Conservation (phyloP, 1,140 invertebrate genomes). For the Drosophila pandora region DNA sequence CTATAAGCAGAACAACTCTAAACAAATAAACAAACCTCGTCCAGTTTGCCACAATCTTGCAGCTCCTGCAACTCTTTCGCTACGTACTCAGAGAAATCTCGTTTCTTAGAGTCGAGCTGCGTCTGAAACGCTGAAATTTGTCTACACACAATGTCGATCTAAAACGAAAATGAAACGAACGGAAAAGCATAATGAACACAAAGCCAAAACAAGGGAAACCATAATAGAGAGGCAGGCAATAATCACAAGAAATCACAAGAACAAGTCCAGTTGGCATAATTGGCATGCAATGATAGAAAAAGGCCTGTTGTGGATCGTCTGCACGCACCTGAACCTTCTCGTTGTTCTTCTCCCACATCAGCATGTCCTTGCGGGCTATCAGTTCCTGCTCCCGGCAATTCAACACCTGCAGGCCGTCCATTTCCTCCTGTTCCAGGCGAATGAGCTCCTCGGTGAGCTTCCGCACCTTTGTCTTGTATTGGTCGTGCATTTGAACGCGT, state of each 20-base stretch:
- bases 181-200: slow-evolving; percentile 79
- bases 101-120: slow-evolving; percentile 85
- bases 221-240: slow-evolving; percentile 37
- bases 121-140: slow-evolving; percentile 85
- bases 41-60: slow-evolving; percentile 84
- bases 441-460: slow-evolving; percentile 80
- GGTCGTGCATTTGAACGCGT: slow-evolving; percentile 83
- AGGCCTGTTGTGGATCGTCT: background rate
- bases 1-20: slow-evolving; percentile 30
- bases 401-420: slow-evolving; percentile 68
- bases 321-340: slow-evolving; percentile 79
- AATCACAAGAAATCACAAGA: slow-evolving; percentile 51
- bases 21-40: slow-evolving; percentile 84
- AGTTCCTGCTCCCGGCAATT: slow-evolving; percentile 75
- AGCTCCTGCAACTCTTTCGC: slow-evolving; percentile 84
- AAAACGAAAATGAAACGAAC: slow-evolving; percentile 84
- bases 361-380: slow-evolving; percentile 79
- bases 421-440: slow-evolving; percentile 84
- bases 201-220: slow-evolving; percentile 64
- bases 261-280: slow-evolving; percentile 12
- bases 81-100: slow-evolving; percentile 85
- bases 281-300: slow-evolving; percentile 16
- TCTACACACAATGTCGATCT: slow-evolving; percentile 86
- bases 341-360: slow-evolving; percentile 84
- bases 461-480: slow-evolving; percentile 79